A percentile compares a stretch with the other conserved stretches of the same genome.
Evolutionary conservation across 2,888 invertebrate species (phyloP).

Genomic region (Monopis laevigella): DNA sequence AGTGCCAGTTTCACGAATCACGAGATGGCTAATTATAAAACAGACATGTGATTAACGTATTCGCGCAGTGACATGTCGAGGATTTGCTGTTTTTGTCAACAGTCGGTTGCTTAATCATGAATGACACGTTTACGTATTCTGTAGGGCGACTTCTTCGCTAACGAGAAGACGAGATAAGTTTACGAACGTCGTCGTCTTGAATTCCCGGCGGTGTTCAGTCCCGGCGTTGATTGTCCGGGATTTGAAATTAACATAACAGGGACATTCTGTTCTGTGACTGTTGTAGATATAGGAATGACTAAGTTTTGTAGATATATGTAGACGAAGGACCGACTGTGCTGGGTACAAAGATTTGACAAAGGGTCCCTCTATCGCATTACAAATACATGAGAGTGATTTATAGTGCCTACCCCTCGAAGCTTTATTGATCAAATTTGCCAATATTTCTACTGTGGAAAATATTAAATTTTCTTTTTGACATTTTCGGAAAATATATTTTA

Average conservation of each 20-base stretch:
- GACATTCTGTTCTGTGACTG: constrained; percentile 29
- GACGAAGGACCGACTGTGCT: not conserved
- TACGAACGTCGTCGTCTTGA: constrained; percentile 57
- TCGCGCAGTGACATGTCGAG: not conserved
- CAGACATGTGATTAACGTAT: constrained; percentile 3
- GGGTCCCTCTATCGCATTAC: not conserved
- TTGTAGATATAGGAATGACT: constrained; percentile 16
- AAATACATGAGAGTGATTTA: not conserved
- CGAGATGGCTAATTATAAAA: constrained; percentile 7
- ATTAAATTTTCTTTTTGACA: no score
- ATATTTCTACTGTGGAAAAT: no score
- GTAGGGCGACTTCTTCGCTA: constrained; percentile 48
- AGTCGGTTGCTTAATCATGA: constrained; percentile 58
- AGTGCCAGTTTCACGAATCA: not conserved
- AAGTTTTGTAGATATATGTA: no score
- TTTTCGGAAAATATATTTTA: no score
- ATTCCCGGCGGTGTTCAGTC: constrained; percentile 50
- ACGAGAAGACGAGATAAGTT: constrained; percentile 62
- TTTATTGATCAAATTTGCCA: no score
- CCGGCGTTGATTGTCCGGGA: constrained; percentile 56
- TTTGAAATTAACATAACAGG: constrained; percentile 57
- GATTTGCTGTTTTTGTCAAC: constrained; percentile 41
- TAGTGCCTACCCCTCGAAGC: not conserved
- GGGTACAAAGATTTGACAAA: not conserved
- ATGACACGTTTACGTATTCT: constrained; percentile 61